A percentile compares a stretch with the other conserved stretches of the same genome.
phyloP scores from a whole-genome alignment of 37 sponge, comb jelly and placozoan genomes.

The Corticium candelabrum region DNA sequence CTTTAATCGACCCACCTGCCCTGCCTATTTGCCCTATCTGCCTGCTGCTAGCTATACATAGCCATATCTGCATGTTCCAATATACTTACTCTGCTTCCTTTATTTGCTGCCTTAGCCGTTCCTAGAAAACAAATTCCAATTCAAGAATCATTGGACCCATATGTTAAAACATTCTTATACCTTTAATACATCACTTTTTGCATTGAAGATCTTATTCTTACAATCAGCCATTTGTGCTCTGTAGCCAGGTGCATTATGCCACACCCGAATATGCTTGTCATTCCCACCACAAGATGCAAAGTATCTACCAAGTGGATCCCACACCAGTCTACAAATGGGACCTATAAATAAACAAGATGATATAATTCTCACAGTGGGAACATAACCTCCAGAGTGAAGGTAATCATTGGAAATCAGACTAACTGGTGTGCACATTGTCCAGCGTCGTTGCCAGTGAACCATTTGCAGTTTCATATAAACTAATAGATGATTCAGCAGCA shows the following conservation, averaged over 20 bases:
- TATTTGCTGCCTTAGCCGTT: conserved; percentile 20
- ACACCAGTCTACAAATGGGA: conserved; percentile 30
- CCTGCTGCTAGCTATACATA: no score
- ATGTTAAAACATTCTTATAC: conserved; percentile 7
- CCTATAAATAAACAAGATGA: conserved; percentile 19
- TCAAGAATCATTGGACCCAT: background rate
- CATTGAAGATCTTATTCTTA: conserved; percentile 28
- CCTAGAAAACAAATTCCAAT: conserved; percentile 11
- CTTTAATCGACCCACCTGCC: no score
- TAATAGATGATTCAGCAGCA: conserved; percentile 27
- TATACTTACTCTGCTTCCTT: conserved; percentile 29
- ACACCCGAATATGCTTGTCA: conserved; percentile 54
- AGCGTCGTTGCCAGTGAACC: conserved; percentile 35
- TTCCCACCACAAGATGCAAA: conserved; percentile 51
- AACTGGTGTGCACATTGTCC: conserved; percentile 53
- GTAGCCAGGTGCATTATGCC: conserved; percentile 67
- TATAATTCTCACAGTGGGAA: no score
- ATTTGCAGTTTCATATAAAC: conserved; percentile 30
- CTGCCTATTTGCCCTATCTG: no score
- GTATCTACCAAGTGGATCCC: conserved; percentile 48
- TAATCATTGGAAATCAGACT: background rate
- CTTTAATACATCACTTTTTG: conserved; percentile 50
- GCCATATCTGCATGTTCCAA: no score
- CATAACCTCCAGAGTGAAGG: background rate
- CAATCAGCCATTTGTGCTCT: conserved; percentile 31